Percentiles rank a stretch among this genome's conserved stretches.
Evolutionary conservation across 2,113 vertebrate genomes (phyloP).

Genomic region (Eleginops maclovinus): DNA sequence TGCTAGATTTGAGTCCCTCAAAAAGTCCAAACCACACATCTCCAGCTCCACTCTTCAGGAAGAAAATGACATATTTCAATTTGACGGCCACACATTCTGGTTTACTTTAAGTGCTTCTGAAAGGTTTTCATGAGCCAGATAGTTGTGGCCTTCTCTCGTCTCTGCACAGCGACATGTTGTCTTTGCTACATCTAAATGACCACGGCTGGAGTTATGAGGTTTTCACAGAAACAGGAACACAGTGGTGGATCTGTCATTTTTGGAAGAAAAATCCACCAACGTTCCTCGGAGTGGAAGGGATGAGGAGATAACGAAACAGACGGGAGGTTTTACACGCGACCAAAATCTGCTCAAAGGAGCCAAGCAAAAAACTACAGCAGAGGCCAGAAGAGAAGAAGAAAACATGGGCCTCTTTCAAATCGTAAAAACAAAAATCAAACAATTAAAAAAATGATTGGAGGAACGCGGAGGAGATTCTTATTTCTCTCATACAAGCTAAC

Average conservation of each 20-base stretch:
- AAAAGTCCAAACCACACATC: constrained; percentile 45
- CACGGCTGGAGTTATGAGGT: constrained; percentile 37
- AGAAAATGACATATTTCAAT: not conserved
- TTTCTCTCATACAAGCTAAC: constrained; percentile 5
- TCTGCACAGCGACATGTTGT: constrained; percentile 22
- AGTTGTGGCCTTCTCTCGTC: constrained; percentile 48
- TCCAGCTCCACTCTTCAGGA: constrained; percentile 20
- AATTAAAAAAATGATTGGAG: constrained; percentile 51
- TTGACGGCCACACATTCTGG: constrained; percentile 25
- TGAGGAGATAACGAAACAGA: constrained; percentile 73
- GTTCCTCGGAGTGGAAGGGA: constrained; percentile 65
- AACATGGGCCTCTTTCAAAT: constrained; percentile 51
- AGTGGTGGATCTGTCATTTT: constrained; percentile 33
- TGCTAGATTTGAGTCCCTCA: constrained; percentile 32
- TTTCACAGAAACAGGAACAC: constrained; percentile 25
- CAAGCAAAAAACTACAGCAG: constrained; percentile 57
- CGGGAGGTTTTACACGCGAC: constrained; percentile 63
- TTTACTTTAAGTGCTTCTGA: constrained; percentile 18
- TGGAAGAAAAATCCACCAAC: constrained; percentile 56
- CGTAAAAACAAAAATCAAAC: constrained; percentile 17
- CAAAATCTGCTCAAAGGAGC: constrained; percentile 60
- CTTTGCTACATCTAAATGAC: constrained; percentile 4
- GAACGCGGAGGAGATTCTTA: constrained; percentile 4
- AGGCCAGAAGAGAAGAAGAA: constrained; percentile 56
- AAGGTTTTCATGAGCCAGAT: constrained; percentile 17